Percentiles rank a stretch among this genome's conserved stretches.
phyloP scores from a whole-genome alignment of 2,797 vertebrate genomes.

The Molossus molossus region DNA sequence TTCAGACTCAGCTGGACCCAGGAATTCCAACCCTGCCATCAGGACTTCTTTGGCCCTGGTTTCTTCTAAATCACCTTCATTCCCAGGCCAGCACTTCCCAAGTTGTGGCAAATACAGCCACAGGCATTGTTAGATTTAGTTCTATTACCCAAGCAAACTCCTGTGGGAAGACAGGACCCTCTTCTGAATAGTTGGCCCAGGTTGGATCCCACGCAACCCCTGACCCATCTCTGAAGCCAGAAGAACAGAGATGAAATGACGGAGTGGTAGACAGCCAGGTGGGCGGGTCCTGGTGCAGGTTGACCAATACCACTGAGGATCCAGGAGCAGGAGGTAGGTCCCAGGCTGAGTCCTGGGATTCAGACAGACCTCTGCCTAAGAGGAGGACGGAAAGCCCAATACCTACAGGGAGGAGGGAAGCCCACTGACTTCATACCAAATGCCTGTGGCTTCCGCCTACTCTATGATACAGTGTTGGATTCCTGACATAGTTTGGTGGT shows the following conservation, averaged over 20 bases:
- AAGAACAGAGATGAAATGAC: background rate
- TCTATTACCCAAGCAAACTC: background rate
- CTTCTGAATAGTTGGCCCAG: background rate
- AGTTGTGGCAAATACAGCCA: background rate
- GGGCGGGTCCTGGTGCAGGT: background rate
- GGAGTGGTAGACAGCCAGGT: background rate
- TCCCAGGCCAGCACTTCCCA: background rate
- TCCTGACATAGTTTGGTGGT: background rate
- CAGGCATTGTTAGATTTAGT: background rate
- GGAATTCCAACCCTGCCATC: background rate
- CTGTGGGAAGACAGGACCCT: background rate
- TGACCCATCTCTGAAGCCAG: background rate
- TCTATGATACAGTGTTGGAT: background rate
- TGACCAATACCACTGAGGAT: background rate
- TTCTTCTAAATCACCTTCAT: background rate
- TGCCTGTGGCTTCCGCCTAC: background rate
- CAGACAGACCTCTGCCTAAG: background rate
- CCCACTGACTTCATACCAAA: background rate
- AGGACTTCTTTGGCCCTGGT: background rate
- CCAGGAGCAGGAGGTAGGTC: background rate
- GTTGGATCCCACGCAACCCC: background rate
- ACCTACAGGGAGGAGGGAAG: background rate
- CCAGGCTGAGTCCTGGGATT: background rate
- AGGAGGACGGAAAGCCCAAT: background rate
- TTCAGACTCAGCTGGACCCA: background rate